These are phyloP conservation scores for Dasyornis broadbenti DNA, from an alignment of 2,113 vertebrate species.

Conservation along the genomic window DNA sequence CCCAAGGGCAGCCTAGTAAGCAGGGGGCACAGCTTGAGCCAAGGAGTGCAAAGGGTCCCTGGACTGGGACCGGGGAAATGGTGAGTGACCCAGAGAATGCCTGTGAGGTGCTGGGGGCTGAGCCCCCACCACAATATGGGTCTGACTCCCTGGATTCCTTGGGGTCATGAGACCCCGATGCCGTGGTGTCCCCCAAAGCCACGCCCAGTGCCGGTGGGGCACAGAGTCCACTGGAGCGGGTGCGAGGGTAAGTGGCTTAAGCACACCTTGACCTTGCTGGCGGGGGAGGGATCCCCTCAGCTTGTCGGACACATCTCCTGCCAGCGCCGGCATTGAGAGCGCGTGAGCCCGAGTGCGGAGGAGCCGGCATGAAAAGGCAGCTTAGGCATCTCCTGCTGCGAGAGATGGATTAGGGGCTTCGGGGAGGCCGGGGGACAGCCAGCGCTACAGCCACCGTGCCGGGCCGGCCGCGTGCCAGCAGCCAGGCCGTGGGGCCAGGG, in stretches of 20 bases:
- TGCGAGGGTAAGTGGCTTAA: conserved; percentile 6
- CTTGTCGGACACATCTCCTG: conserved; percentile 75
- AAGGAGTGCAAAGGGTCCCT: rapidly evolving
- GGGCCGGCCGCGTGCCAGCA: neutral
- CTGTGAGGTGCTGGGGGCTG: neutral
- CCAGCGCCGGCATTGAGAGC: conserved; percentile 71
- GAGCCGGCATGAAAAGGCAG: conserved; percentile 71
- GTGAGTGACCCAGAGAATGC: rapidly evolving
- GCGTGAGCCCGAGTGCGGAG: conserved; percentile 43
- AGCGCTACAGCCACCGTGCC: neutral
- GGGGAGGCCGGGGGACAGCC: conserved; percentile 40
- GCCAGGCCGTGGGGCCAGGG: neutral
- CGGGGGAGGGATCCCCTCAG: conserved; percentile 57
- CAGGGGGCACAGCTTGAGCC: rapidly evolving
- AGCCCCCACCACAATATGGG: rapidly evolving
- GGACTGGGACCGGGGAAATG: rapidly evolving
- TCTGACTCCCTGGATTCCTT: rapidly evolving
- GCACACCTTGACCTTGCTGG: conserved; percentile 68
- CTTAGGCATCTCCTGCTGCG: conserved; percentile 77
- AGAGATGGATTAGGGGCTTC: conserved; percentile 74
- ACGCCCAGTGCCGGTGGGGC: rapidly evolving
- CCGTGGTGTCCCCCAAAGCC: rapidly evolving
- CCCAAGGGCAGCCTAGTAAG: neutral
- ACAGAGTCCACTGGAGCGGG: neutral
- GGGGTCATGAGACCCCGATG: rapidly evolving